These are phyloP conservation scores for Sinocyclocheilus maitianheensis DNA, from an alignment of 2,113 vertebrate genomes.

Conservation along the genomic window DNA sequence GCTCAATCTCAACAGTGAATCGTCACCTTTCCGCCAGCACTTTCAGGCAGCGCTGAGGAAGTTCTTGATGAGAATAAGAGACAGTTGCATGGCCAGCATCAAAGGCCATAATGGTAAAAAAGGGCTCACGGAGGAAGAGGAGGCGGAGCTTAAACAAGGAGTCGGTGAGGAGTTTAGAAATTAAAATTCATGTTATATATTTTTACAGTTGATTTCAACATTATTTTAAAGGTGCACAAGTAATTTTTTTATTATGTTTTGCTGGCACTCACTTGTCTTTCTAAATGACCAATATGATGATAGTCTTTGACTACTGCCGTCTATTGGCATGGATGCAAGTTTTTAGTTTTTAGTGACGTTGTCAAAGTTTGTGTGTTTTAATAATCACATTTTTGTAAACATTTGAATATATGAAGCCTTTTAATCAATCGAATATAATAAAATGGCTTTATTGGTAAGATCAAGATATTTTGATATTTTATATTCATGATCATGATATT, in stretches of 20 bases:
- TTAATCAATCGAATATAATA: not conserved
- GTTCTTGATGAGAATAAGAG: slow-evolving; percentile 82
- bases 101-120: slow-evolving; percentile 63
- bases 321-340: not conserved
- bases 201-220: not conserved
- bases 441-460: not conserved
- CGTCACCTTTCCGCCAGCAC: slow-evolving; percentile 85
- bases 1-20: slow-evolving; percentile 83
- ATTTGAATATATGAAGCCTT: not conserved
- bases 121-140: not conserved
- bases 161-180: slow-evolving; percentile 74
- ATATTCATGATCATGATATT: not conserved
- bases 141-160: slow-evolving; percentile 67
- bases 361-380: not conserved
- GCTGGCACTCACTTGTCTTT: not conserved
- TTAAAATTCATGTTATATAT: not conserved
- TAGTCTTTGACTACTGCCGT: not conserved
- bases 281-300: not conserved
- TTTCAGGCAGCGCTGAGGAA: slow-evolving; percentile 78
- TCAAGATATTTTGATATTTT: not conserved
- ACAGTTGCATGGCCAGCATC: slow-evolving; percentile 78
- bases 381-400: not conserved
- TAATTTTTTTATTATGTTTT: not conserved
- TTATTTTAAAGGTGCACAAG: slow-evolving; percentile 58
- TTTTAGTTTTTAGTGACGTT: not conserved